phyloP scores from a whole-genome alignment of 1,140 invertebrate genomes.

The Tetranychus cinnabarinus region DNA sequence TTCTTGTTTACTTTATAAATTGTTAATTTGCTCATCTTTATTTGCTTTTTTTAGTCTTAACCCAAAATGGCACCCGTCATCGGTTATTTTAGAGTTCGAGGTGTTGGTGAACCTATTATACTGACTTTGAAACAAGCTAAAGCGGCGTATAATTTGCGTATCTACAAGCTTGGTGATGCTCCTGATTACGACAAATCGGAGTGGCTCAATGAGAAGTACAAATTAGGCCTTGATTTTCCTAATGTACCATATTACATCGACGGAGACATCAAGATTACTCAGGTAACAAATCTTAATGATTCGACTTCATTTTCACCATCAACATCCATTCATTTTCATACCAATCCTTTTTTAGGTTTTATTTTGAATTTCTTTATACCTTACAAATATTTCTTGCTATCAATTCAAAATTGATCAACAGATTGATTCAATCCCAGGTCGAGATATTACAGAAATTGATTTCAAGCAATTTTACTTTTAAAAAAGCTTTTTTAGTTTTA shows the following conservation, averaged over 20 bases:
- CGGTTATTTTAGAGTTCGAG: conserved; percentile 37
- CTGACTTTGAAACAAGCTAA: conserved; percentile 40
- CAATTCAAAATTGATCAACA: too few relatives aligned
- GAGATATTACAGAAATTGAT: background rate
- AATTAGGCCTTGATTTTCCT: conserved; percentile 19
- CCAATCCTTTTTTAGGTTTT: too few relatives aligned
- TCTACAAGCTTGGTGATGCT: background rate
- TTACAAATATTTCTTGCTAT: too few relatives aligned
- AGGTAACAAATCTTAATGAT: conserved; percentile 10
- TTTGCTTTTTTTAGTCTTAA: too few relatives aligned
- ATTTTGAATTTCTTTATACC: too few relatives aligned
- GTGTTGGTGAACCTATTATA: conserved; percentile 40
- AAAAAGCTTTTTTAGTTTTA: background rate
- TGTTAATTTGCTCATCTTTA: too few relatives aligned
- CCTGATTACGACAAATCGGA: background rate
- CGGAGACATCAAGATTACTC: conserved; percentile 14
- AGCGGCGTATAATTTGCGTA: conserved; percentile 40
- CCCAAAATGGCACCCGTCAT: conserved; percentile 18
- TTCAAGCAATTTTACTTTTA: background rate
- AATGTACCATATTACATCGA: conserved; percentile 18
- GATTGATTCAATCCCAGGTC: too few relatives aligned
- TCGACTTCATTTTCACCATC: too few relatives aligned
- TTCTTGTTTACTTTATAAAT: too few relatives aligned
- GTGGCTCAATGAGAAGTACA: conserved; percentile 18
- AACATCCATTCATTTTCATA: too few relatives aligned